These are phyloP conservation scores for Actinostola sp. DNA, from an alignment of 92 coral and sea anemone genomes.

Conservation along the genomic window DNA sequence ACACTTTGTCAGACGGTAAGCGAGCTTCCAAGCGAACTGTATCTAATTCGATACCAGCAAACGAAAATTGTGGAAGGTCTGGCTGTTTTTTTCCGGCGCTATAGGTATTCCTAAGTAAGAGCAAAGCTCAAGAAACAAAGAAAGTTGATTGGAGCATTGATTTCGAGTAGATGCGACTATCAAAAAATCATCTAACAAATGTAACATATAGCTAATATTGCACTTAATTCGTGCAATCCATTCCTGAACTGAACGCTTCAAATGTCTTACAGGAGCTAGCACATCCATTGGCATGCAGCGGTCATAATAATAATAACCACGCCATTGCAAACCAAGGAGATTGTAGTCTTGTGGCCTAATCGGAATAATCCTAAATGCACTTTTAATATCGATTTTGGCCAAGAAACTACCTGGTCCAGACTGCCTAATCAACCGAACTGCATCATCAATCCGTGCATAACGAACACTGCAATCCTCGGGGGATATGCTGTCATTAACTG, in stretches of 20 bases:
- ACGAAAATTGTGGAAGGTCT: too few relatives aligned
- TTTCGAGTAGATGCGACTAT: conserved; percentile 5
- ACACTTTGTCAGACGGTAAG: conserved; percentile 54
- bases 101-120: conserved; percentile 19
- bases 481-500: conserved; percentile 13
- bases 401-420: not conserved
- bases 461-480: not conserved
- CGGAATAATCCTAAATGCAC: not conserved
- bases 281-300: conserved; percentile 14
- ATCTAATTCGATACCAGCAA: conserved; percentile 66
- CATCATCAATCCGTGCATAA: not conserved
- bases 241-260: conserved; percentile 6
- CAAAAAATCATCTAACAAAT: conserved; percentile 30
- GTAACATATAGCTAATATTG: conserved; percentile 1
- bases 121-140: conserved; percentile 13
- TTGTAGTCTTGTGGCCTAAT: not conserved
- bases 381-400: not conserved
- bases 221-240: not conserved
- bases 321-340: not conserved
- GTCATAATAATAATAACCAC: not conserved
- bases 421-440: not conserved
- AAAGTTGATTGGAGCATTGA: not conserved
- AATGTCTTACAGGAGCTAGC: conserved; percentile 6
- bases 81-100: conserved; percentile 8
- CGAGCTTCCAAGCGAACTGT: conserved; percentile 52